phyloP scores from a whole-genome alignment of 1,140 invertebrate genomes.

The Bombus superbus region DNA sequence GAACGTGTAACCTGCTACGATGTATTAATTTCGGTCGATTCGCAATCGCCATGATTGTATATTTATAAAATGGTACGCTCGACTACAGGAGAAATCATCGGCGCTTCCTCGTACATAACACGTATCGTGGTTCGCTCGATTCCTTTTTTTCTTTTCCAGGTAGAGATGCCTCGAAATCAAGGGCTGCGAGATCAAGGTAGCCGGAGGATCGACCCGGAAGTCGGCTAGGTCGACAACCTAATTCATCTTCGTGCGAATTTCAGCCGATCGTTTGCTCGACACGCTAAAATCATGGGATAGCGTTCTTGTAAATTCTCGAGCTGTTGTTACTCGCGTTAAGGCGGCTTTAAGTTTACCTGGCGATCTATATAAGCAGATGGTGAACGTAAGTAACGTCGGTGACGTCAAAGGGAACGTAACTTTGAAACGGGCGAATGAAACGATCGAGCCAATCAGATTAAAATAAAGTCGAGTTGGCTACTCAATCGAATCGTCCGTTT shows the following conservation, averaged over 20 bases:
- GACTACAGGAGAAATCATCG: neutral
- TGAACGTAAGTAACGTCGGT: conserved; percentile 15
- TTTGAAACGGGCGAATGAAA: neutral
- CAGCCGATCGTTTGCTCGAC: neutral
- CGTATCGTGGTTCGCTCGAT: too few relatives aligned
- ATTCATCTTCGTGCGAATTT: neutral
- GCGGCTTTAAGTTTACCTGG: conserved; percentile 7
- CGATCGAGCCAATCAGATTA: conserved; percentile 11
- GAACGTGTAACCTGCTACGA: conserved; percentile 10
- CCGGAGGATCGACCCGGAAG: neutral
- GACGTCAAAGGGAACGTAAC: conserved; percentile 14
- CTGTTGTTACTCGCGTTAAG: neutral
- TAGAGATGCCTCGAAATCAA: neutral
- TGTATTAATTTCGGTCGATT: conserved; percentile 39
- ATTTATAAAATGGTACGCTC: neutral
- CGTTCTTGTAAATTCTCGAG: neutral
- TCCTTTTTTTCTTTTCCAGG: neutral
- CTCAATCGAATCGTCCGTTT: conserved; percentile 24
- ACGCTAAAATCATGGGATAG: neutral
- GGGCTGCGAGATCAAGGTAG: neutral
- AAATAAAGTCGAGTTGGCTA: conserved; percentile 43
- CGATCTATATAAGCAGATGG: conserved; percentile 12
- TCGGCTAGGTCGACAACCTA: neutral
- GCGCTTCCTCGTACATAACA: neutral
- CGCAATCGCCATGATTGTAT: neutral